Evolutionary conservation across 2,113 vertebrate genomes (phyloP).

Genomic region (Etheostoma spectabile): DNA sequence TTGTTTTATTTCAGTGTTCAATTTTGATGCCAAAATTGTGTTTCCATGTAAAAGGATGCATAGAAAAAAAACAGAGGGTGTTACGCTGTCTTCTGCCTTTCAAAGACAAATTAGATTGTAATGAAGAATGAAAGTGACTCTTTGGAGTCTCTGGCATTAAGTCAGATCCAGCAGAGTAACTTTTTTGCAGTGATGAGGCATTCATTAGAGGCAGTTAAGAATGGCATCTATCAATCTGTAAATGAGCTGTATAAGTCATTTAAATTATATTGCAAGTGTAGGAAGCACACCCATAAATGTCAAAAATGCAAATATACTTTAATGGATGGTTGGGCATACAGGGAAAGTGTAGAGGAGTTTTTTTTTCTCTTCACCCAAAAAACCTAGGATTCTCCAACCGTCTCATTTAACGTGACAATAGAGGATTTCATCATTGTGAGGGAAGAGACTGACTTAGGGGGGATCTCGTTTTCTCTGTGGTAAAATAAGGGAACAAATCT

Average conservation of each 20-base stretch:
- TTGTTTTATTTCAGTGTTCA: constrained; percentile 37
- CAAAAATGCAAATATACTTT: constrained; percentile 77
- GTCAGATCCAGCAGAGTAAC: constrained; percentile 60
- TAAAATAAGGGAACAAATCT: constrained; percentile 64
- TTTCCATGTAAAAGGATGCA: constrained; percentile 68
- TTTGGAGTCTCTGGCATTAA: constrained; percentile 44
- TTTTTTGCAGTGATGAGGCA: constrained; percentile 69
- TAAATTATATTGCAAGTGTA: constrained; percentile 66
- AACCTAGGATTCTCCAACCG: constrained; percentile 31
- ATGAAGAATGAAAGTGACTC: constrained; percentile 75
- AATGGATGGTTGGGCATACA: constrained; percentile 55
- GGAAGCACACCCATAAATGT: constrained; percentile 68
- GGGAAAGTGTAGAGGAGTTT: constrained; percentile 13
- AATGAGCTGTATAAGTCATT: constrained; percentile 76
- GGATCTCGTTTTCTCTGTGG: constrained; percentile 40
- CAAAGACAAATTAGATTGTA: constrained; percentile 73
- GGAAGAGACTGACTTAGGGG: constrained; percentile 48
- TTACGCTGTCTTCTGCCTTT: constrained; percentile 48
- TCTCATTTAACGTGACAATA: constrained; percentile 62
- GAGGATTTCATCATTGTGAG: constrained; percentile 60
- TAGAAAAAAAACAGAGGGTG: constrained; percentile 43
- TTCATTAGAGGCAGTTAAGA: constrained; percentile 78
- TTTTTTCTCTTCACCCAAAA: constrained; percentile 11
- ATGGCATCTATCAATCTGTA: constrained; percentile 82
- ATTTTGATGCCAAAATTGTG: constrained; percentile 57